Evolutionary conservation across 2,113 vertebrate species (phyloP), one percentile per base, ranked within the genome.

Genomic region (Isurus oxyrinchus): DNA sequence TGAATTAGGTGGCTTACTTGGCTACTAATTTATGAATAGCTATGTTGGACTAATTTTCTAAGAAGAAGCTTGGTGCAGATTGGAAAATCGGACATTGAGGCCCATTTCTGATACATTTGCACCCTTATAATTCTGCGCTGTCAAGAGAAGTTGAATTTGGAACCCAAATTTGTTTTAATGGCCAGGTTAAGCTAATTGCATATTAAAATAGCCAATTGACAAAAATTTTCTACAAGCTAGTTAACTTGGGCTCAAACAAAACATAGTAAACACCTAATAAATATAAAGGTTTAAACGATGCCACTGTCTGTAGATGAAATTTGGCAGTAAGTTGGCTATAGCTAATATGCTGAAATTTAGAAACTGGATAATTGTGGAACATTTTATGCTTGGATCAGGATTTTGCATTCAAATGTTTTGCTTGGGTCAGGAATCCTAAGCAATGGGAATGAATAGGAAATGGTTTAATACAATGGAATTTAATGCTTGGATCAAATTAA

Each of bases 401-500:
- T 27, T 49, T 95, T 72, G 23, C 55, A 53, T 72, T 95, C 5
- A 55, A 95, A 95, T 76, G 8, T 69, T 95, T 95, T 95, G 44
- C 94, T 72, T 95, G 94, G 94, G 66, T 95, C 44, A 69, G 67
- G 67, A 69, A 95, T 95, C 27, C 94, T 95, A 31, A 53, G 67
- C 67, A 95, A 95, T 95, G 49, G 94, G 49, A 95, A 53, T 55
- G 66, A 95, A 76, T 72, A 95, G 94, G 94, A 95, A 95, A 72
- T 76, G 44, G 94, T 95, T 95, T 95, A 95, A 95, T 72, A 72
- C 94, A 95, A 95, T 95, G 94, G 94, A 95, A 95, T 95, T 95
- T 27, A 44, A 95, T 95, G n/a, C 7, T 40, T 95, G 61, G 61
- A 95, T 95, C 93, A 95, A 23, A 67, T 95, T 95, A 67, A 27